Conservation (phyloP, 2,797 vertebrate species). For the Myotis pilosus region DNA sequence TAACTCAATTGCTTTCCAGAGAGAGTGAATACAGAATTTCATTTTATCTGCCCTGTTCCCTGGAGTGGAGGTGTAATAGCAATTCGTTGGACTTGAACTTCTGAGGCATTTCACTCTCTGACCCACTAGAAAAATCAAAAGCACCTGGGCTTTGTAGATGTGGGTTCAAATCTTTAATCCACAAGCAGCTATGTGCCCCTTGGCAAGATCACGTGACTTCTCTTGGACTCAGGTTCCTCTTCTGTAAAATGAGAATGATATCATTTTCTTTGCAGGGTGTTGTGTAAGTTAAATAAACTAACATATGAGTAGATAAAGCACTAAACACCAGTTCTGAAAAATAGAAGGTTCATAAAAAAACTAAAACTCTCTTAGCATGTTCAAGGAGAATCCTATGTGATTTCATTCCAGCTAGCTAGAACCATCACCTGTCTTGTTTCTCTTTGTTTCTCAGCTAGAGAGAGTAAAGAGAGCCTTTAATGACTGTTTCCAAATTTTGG, state of each 20-base stretch:
- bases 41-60: neutral
- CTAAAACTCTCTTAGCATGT: neutral
- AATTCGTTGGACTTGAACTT: neutral
- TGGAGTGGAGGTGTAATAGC: neutral
- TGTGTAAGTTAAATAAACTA: neutral
- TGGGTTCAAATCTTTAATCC: neutral
- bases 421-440: neutral
- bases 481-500: neutral
- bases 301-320: neutral
- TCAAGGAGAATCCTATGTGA: neutral
- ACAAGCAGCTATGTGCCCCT: neutral
- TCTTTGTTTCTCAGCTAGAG: neutral
- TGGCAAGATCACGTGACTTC: neutral
- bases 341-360: neutral
- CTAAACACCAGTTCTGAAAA: neutral
- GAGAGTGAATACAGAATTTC: constrained; percentile 10
- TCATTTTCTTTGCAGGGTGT: neutral
- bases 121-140: neutral
- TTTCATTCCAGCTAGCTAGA: neutral
- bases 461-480: neutral
- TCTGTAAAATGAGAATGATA: neutral
- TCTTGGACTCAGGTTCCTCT: neutral
- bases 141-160: neutral
- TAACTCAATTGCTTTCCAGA: neutral
- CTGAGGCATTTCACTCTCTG: neutral